Conservation (phyloP, 2,888 invertebrate species). For the Thecocarcelia acutangulata region DNA sequence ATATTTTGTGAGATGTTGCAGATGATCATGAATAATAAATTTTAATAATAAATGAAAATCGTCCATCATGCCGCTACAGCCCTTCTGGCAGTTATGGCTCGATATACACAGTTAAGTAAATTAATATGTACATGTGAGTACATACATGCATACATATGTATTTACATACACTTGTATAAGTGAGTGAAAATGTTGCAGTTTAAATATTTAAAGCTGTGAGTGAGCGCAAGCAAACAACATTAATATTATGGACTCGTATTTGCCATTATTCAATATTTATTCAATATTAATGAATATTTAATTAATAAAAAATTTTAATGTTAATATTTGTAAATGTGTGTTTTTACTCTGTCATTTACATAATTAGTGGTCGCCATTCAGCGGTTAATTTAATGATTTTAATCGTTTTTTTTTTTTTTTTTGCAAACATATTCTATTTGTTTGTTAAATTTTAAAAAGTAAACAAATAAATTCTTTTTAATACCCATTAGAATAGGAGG, state of each 20-base stretch:
- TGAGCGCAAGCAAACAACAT: neutral
- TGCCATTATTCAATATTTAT: slow-evolving; percentile 45
- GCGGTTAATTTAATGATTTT: slow-evolving; percentile 58
- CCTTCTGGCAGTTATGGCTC: too few relatives aligned
- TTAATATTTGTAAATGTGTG: slow-evolving; percentile 47
- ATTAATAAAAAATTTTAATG: slow-evolving; percentile 63
- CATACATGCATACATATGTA: neutral
- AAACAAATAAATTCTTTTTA: slow-evolving; percentile 35
- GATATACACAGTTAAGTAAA: too few relatives aligned
- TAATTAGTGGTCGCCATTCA: slow-evolving; percentile 65
- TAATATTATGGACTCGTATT: slow-evolving; percentile 24
- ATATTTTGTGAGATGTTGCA: too few relatives aligned
- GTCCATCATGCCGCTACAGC: too few relatives aligned
- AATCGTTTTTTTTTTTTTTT: slow-evolving; percentile 17
- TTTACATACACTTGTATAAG: too few relatives aligned
- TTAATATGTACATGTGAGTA: neutral
- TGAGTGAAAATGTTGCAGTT: neutral
- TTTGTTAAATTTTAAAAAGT: neutral
- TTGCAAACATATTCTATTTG: neutral
- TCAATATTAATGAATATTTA: slow-evolving; percentile 66
- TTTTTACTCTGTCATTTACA: slow-evolving; percentile 58
- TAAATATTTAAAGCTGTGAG: slow-evolving; percentile 12
- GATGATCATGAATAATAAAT: too few relatives aligned
- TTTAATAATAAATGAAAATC: too few relatives aligned
- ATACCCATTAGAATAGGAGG: slow-evolving; percentile 31